Evolutionary conservation across 1,140 invertebrate species (phyloP).

Genomic region (Philaenus spumarius): DNA sequence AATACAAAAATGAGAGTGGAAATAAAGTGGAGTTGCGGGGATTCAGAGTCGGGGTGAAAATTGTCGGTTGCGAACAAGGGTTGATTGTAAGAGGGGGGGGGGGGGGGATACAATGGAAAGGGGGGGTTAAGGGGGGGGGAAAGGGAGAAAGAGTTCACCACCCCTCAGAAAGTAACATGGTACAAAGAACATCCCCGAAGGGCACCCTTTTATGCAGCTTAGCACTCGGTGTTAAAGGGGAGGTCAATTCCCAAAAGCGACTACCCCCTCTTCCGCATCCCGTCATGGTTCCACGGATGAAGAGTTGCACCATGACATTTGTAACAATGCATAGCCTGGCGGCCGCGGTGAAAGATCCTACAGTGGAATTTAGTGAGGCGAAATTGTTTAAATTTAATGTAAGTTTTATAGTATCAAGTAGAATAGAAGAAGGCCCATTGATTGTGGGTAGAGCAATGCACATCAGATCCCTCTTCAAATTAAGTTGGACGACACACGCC

Average conservation of each 20-base stretch:
- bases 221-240: conserved; percentile 2
- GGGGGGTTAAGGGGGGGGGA: conserved; percentile 1
- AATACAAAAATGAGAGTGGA: conserved; percentile 23
- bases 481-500: too few species aligned
- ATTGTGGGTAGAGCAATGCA: too few species aligned
- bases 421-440: too few species aligned
- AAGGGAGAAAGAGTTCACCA: conserved; percentile 7
- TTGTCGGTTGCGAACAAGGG: conserved; percentile 4
- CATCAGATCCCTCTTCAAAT: too few species aligned
- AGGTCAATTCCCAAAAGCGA: conserved; percentile 10
- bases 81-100: conserved; percentile 14
- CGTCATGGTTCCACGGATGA: background rate
- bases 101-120: conserved; percentile 22
- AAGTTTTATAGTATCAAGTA: too few species aligned
- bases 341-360: too few species aligned
- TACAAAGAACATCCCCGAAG: conserved; percentile 11
- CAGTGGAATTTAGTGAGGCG: too few species aligned
- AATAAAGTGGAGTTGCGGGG: background rate
- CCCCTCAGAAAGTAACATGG: conserved; percentile 1
- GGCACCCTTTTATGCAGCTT: conserved; percentile 9
- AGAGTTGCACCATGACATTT: conserved; percentile 1
- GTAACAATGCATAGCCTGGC: background rate
- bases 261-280: background rate
- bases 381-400: too few species aligned
- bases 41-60: conserved; percentile 3